Evolutionary conservation across 2,113 vertebrate species (phyloP).

Genomic region (Elaphurus davidianus): DNA sequence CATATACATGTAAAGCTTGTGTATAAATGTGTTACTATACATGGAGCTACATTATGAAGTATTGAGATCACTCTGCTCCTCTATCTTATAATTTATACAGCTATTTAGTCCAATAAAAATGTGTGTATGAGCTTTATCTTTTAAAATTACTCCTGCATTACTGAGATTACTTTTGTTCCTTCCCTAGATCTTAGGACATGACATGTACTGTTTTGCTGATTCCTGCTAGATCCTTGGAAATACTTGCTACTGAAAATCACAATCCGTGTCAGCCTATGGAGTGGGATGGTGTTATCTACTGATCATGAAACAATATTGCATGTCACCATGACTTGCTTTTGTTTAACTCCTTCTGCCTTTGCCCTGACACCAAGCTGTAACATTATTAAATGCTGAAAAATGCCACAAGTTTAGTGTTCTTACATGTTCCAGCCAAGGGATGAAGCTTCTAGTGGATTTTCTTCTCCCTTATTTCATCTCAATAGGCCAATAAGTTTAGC

Average conservation of each 20-base stretch:
- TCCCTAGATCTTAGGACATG: neutral
- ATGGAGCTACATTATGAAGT: neutral
- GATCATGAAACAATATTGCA: constrained; percentile 25
- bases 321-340: neutral
- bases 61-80: neutral
- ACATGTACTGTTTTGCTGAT: neutral
- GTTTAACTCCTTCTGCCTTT: constrained; percentile 26
- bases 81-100: neutral
- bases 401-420: neutral
- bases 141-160: neutral
- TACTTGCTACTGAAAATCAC: constrained; percentile 53
- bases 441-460: neutral
- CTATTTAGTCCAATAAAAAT: neutral
- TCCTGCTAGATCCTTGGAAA: constrained; percentile 33
- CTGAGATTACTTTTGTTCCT: constrained; percentile 37
- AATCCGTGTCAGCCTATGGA: constrained; percentile 35
- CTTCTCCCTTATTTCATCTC: neutral
- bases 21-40: neutral
- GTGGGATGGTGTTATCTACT: neutral
- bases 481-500: neutral
- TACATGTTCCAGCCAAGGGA: neutral
- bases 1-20: neutral
- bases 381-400: neutral
- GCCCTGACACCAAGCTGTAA: constrained; percentile 12
- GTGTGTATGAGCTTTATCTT: neutral